Base-by-base conservation (phyloP, 2,888 invertebrate species). In the Tricholauxania praeusta region DNA sequence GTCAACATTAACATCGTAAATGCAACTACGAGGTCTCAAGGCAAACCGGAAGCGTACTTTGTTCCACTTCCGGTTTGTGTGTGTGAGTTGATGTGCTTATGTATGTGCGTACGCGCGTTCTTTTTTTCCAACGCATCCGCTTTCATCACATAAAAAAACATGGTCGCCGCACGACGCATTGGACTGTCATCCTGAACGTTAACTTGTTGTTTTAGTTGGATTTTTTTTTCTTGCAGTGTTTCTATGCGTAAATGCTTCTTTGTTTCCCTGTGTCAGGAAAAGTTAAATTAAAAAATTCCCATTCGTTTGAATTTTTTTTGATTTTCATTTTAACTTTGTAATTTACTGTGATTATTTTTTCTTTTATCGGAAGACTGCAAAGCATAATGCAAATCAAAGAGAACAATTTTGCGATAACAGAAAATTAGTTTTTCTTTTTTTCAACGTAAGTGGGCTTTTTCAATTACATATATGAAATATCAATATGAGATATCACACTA, bases 231-330 rank as follows among this genome's bases (percentile, higher is more conserved):
- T 39, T 15, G 66, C 32, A 51, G 15, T 51, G 15, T 8, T 22
- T 14, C 14, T 49, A 6, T 64, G 48, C 64, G 64, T 51, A 19
- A 49, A 48, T 64, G 51, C 19, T 64, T 19, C 12, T 48, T 48
- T 48, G 49, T 17, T 17, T 14, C 12, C 19, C 22, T 12, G 22
- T 8, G 51, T 49, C 7, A 17, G 53, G 32, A 66, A 55, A 53
- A 66, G 55, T 66, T 66, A 66, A 66, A 55, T 66, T 66, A 66
- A 66, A 66, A 64, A 66, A 55, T 53, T 66, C 55, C 19, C 47
- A n/a, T 55, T 66, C 53, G 19, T 39, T 55, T 32, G 47, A 19
- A n/a, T 39, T 55, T 55, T 17, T 62, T 15, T n/a, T 63, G 0
- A 14, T 17, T 12, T 15, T 17, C 53, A 53, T 47, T 22, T 28